Percentiles rank a stretch among this genome's conserved stretches.
Evolutionary conservation across 2,888 invertebrate genomes (phyloP).

Genomic region (Pterostichus niger): DNA sequence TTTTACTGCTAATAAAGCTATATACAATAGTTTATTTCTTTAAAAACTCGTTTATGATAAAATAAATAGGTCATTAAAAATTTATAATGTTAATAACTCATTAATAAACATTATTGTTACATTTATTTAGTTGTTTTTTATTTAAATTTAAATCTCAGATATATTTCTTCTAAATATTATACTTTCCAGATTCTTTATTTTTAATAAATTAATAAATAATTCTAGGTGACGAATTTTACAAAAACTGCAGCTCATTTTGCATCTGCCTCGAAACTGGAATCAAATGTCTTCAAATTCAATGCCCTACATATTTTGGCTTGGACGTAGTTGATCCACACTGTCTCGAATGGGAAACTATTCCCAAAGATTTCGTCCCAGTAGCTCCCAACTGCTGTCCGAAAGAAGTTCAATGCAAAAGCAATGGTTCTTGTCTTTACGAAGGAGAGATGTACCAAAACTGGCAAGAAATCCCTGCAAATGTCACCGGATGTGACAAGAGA

Average conservation of each 20-base stretch:
- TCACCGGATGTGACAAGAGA: slow-evolving; percentile 91
- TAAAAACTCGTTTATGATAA: slow-evolving; percentile 72
- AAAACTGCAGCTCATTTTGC: slow-evolving; percentile 89
- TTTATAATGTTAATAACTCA: too few relatives aligned
- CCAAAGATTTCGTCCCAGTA: slow-evolving; percentile 83
- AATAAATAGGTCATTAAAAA: neutral
- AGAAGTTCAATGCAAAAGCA: slow-evolving; percentile 87
- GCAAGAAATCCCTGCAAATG: slow-evolving; percentile 88
- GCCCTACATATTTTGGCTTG: slow-evolving; percentile 91
- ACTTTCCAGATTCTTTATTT: neutral
- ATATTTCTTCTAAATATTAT: slow-evolving; percentile 50
- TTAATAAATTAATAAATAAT: neutral
- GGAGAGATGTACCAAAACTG: slow-evolving; percentile 86
- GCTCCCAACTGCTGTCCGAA: slow-evolving; percentile 92
- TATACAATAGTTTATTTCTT: neutral
- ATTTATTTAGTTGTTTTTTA: too few relatives aligned
- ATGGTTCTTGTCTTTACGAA: slow-evolving; percentile 89
- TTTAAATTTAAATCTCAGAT: neutral
- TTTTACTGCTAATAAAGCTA: too few relatives aligned
- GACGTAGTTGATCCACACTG: slow-evolving; percentile 92
- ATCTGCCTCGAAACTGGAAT: slow-evolving; percentile 85
- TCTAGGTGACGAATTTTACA: slow-evolving; percentile 87
- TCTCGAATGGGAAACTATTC: slow-evolving; percentile 91
- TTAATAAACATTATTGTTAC: too few relatives aligned
- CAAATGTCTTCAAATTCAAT: slow-evolving; percentile 89